Conservation (phyloP, 2,113 vertebrate genomes). For the Amia ocellicauda region DNA sequence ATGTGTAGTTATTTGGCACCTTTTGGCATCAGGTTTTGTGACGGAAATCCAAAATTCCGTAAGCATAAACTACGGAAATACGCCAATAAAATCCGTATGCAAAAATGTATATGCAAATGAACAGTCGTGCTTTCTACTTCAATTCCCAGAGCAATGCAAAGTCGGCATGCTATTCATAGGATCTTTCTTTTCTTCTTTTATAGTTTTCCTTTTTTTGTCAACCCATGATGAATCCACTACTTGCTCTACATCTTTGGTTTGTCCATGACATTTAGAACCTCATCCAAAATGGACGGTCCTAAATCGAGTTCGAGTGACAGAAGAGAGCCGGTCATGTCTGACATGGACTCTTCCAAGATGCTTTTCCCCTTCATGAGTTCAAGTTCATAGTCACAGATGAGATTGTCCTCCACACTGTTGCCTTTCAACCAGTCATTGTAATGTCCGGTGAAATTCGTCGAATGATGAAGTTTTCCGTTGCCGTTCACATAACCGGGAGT, state of each 20-base stretch:
- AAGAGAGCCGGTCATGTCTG: constrained; percentile 82
- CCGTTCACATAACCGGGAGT: constrained; percentile 64
- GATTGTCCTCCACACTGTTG: constrained; percentile 79
- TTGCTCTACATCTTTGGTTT: constrained; percentile 62
- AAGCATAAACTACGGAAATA: background rate
- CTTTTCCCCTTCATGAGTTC: constrained; percentile 78
- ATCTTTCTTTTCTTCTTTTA: constrained; percentile 38
- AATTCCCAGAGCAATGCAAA: constrained; percentile 51
- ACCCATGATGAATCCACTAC: constrained; percentile 37
- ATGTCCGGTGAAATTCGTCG: constrained; percentile 76
- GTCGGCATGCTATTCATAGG: constrained; percentile 47
- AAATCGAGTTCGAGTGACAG: constrained; percentile 93
- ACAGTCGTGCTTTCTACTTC: constrained; percentile 47
- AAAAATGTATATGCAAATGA: constrained; percentile 31
- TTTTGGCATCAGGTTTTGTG: no score
- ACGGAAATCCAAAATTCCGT: no score
- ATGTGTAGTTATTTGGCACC: constrained; percentile 12
- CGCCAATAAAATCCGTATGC: constrained; percentile 35
- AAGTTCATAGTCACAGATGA: constrained; percentile 62
- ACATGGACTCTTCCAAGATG: constrained; percentile 78
- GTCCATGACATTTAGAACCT: constrained; percentile 97
- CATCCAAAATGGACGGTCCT: constrained; percentile 95
- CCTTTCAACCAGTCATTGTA: constrained; percentile 80
- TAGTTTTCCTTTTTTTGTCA: constrained; percentile 46
- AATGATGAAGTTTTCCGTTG: constrained; percentile 71